Percentiles rank a stretch among this genome's conserved stretches.
Evolutionary conservation across 1,140 invertebrate genomes (phyloP).

Genomic region (Eulimnadia texana): DNA sequence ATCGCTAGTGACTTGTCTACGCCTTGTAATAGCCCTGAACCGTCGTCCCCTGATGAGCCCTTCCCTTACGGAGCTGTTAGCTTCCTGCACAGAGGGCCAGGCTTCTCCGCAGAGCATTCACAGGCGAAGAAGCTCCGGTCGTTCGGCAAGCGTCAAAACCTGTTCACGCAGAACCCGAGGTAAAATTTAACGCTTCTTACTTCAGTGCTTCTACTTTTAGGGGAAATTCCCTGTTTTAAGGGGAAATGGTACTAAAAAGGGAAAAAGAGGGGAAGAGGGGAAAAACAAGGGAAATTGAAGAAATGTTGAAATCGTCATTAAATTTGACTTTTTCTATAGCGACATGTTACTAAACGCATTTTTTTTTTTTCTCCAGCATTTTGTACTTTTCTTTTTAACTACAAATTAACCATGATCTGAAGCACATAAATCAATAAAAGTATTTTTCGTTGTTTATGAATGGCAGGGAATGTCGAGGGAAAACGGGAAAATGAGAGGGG

Average conservation of each 20-base stretch:
- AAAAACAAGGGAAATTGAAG: no score
- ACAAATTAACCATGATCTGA: no score
- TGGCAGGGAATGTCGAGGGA: no score
- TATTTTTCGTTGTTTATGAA: no score
- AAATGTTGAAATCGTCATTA: no score
- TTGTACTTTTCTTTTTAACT: slow-evolving; percentile 13
- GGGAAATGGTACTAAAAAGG: no score
- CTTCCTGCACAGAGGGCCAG: slow-evolving; percentile 47
- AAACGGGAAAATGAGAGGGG: no score
- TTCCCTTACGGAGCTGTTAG: slow-evolving; percentile 20
- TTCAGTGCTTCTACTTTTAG: no score
- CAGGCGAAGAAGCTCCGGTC: slow-evolving; percentile 29
- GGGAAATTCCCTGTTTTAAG: no score
- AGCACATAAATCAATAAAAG: no score
- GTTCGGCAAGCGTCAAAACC: slow-evolving; percentile 31
- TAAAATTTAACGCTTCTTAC: no score
- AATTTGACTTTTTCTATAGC: slow-evolving; percentile 2
- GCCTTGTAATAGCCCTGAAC: slow-evolving; percentile 62
- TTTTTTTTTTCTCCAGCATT: neutral
- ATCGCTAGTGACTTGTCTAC: slow-evolving; percentile 50
- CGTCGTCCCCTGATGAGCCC: slow-evolving; percentile 37
- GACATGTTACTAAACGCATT: neutral
- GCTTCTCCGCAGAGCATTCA: slow-evolving; percentile 50
- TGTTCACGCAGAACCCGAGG: slow-evolving; percentile 34
- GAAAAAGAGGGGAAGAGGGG: no score